Base-by-base conservation (phyloP, 2,113 vertebrate species). In the Vimba vimba region DNA sequence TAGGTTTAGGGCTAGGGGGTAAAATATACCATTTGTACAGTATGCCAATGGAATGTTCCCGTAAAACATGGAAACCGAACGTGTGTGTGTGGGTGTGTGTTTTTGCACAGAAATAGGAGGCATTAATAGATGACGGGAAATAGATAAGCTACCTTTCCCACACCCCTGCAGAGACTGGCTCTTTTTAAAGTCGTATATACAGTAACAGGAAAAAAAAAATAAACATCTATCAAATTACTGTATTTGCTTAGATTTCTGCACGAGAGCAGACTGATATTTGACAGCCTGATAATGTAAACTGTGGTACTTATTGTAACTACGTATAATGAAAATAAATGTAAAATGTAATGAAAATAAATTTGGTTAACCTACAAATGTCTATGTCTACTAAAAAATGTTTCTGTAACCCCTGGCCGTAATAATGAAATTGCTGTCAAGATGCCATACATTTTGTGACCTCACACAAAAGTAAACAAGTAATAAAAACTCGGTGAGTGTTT, bases 61-160 rank as follows among this genome's bases (percentile, higher is more conserved):
- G 0, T 7, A 21, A 57, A 57, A 4, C 3, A 13, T 13, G 47
- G 3, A 13, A 6, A 55, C 5, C 52, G 2, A 6, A 55, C 17
- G 1, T 8, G 43, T 82, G 23, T 86, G 73, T 88, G 60, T 86
- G 83, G 89, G 89, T 89, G 75, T 81, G 87, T 89, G 89, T 47
- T 77, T 86, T 85, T 80, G 89, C 89, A 88, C 76, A 64, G 76
- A 73, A 80, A 81, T 80, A 60, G 27, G 77, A 69, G 27, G 77
- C 55, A 59, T 60, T 39, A 59, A 59, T 79, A 79, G 30, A 39
- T 59, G 76, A n/a, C 30, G 59, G 87, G 86, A 86, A 80, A 74
- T 74, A 74, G 71, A 74, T 47, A 74, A 74, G 43, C 71, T 79
- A 52, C 74, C 73, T 84, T 81, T 86, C 87, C 84, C 87, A 55